These are phyloP conservation scores for Coptodon bakossiorum DNA, from an alignment of 2,113 vertebrate species.

Conservation along the genomic window DNA sequence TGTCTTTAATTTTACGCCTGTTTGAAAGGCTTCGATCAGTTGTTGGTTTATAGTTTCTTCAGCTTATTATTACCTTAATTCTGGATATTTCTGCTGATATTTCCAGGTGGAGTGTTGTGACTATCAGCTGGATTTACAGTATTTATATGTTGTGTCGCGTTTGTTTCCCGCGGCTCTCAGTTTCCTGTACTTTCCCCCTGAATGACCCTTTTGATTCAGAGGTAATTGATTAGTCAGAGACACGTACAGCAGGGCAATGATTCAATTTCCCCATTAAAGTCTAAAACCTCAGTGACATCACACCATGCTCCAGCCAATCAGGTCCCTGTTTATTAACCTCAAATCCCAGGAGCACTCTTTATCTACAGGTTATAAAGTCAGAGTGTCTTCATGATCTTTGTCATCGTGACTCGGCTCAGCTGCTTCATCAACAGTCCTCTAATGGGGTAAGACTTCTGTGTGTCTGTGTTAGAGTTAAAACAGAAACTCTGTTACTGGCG, in stretches of 20 bases:
- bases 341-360: background rate
- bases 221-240: conserved; percentile 7
- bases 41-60: background rate
- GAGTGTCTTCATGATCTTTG: background rate
- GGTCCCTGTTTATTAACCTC: background rate
- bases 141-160: background rate
- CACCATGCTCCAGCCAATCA: background rate
- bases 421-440: background rate
- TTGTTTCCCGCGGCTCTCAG: background rate
- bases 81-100: background rate
- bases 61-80: background rate
- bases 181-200: background rate
- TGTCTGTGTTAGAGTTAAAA: background rate
- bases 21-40: background rate
- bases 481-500: background rate
- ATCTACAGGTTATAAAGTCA: background rate
- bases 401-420: background rate
- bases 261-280: background rate
- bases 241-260: background rate
- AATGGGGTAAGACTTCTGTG: conserved; percentile 17
- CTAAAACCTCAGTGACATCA: background rate
- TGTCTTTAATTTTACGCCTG: background rate
- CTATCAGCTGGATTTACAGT: background rate
- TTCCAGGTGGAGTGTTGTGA: background rate
- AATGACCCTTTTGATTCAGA: background rate